phyloP scores from a whole-genome alignment of 2,797 vertebrate species.

The Acanthornis magna region DNA sequence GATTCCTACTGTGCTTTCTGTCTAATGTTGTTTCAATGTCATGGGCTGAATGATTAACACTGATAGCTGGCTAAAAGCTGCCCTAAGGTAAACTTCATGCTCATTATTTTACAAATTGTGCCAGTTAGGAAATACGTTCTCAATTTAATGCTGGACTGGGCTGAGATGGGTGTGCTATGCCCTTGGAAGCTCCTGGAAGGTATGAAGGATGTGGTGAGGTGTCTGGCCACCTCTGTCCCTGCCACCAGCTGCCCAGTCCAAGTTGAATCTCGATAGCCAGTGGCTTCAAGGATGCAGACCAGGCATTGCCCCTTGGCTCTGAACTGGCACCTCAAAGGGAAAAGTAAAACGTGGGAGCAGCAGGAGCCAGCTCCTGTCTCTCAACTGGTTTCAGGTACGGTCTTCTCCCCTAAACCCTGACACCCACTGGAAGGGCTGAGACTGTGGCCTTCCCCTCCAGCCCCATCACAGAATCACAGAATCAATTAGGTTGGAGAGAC shows the following conservation, averaged over 20 bases:
- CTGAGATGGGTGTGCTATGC: rapidly evolving
- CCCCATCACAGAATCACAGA: background rate
- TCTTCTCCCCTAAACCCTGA: background rate
- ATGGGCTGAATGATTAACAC: background rate
- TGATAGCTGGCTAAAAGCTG: background rate
- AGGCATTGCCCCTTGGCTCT: background rate
- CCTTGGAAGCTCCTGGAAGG: background rate
- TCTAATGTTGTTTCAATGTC: background rate
- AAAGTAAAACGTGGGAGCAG: rapidly evolving
- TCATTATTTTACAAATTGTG: background rate
- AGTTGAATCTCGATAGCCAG: rapidly evolving
- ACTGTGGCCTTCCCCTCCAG: background rate
- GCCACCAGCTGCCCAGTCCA: no score
- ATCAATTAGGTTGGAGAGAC: background rate
- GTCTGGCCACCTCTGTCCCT: background rate
- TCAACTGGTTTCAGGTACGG: rapidly evolving
- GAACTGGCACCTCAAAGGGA: background rate
- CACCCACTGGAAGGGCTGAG: background rate
- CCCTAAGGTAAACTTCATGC: background rate
- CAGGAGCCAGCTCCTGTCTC: rapidly evolving
- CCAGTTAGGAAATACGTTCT: background rate
- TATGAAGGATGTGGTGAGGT: background rate
- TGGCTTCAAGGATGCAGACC: no score
- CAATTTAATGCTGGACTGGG: rapidly evolving
- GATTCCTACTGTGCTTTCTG: background rate